Conservation (phyloP, 2,888 invertebrate species). For the Petrolisthes cinctipes region DNA sequence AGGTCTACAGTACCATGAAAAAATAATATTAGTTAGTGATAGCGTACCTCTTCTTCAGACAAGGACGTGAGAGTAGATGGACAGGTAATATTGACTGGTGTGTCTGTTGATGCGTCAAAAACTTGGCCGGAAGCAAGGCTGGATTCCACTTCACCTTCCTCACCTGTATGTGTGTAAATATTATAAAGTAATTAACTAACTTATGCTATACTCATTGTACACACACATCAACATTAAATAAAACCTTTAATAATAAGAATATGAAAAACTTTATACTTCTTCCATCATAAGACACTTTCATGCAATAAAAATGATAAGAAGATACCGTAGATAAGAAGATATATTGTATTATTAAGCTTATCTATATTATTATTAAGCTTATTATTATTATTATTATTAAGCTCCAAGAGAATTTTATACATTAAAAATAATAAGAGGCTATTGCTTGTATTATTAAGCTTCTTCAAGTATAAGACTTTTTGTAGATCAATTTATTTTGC, state of each 20-base stretch:
- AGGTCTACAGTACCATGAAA: background rate
- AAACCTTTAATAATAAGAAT: too few species aligned
- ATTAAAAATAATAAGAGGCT: too few species aligned
- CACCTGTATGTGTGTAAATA: constrained; percentile 19
- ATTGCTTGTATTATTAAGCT: background rate
- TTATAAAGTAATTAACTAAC: background rate
- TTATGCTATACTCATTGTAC: background rate
- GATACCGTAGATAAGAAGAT: too few species aligned
- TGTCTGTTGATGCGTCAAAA: constrained; percentile 29
- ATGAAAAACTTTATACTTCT: too few species aligned
- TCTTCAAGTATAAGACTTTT: too few species aligned
- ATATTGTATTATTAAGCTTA: too few species aligned
- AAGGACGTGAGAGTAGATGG: constrained; percentile 67
- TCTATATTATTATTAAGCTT: background rate
- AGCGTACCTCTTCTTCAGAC: constrained; percentile 79
- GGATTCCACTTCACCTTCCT: constrained; percentile 47
- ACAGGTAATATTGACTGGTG: constrained; percentile 20
- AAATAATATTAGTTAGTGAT: background rate
- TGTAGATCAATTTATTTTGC: too few species aligned
- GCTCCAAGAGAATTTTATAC: too few species aligned
- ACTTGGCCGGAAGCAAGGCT: background rate
- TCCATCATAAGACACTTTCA: too few species aligned
- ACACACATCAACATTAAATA: too few species aligned
- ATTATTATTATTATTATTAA: background rate
- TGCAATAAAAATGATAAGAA: too few species aligned